These are phyloP conservation scores for Crotalus viridis DNA, from an alignment of 2,113 vertebrate genomes.

Conservation along the genomic window DNA sequence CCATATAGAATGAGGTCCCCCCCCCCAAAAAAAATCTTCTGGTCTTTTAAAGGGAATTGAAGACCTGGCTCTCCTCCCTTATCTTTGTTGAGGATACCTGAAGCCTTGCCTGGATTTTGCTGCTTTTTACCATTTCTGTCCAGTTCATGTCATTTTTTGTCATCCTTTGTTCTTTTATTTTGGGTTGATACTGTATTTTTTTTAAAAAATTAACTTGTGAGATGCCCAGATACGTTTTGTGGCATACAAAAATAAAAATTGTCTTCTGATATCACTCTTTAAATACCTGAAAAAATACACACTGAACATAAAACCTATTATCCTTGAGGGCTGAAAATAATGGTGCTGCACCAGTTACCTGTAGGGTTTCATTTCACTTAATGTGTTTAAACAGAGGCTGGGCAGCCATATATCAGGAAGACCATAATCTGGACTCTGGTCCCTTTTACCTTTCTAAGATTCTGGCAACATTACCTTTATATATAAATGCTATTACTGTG, in stretches of 20 bases:
- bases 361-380: not conserved
- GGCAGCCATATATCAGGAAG: not conserved
- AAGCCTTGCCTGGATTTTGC: not conserved
- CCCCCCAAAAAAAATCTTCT: not conserved
- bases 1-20: not conserved
- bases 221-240: not conserved
- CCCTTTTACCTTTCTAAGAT: not conserved
- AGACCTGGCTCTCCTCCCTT: not conserved
- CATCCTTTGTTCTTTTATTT: not conserved
- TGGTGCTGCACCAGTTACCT: not conserved
- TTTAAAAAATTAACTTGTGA: not conserved
- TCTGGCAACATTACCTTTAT: not conserved
- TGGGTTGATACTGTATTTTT: not conserved
- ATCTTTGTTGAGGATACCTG: not conserved
- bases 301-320: not conserved
- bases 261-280: not conserved
- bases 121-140: not conserved
- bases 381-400: not conserved
- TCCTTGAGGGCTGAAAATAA: not conserved
- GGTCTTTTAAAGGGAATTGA: not conserved
- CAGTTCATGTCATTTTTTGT: not conserved
- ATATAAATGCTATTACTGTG: not conserved
- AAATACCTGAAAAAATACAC: not conserved
- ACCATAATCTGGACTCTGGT: not conserved
- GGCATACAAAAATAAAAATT: not conserved